phyloP scores from a whole-genome alignment of 2,888 invertebrate species.

The Alentia gelatinosa region DNA sequence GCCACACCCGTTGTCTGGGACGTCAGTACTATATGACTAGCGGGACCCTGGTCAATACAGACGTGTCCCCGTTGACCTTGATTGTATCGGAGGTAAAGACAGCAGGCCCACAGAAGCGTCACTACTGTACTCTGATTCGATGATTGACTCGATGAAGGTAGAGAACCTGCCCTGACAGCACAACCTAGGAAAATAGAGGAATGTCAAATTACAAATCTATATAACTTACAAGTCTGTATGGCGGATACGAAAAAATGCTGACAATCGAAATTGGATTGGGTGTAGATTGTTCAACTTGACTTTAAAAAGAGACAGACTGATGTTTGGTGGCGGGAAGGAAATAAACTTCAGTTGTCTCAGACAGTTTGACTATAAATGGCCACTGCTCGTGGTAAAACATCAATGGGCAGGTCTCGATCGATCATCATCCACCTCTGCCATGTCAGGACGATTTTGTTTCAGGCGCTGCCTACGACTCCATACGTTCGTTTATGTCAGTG shows the following conservation, averaged over 20 bases:
- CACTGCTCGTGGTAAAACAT: background rate
- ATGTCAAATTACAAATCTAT: background rate
- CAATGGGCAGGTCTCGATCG: background rate
- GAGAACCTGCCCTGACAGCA: background rate
- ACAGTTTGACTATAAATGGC: background rate
- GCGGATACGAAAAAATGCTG: background rate
- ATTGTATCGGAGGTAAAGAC: background rate
- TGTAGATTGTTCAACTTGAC: background rate
- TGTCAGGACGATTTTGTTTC: conserved; percentile 10
- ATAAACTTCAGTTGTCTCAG: background rate
- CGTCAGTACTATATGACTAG: background rate
- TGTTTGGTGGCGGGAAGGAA: background rate
- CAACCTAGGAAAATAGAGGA: background rate
- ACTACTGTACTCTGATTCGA: conserved; percentile 29
- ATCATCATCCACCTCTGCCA: background rate
- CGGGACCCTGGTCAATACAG: background rate
- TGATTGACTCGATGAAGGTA: background rate
- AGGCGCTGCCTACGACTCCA: background rate
- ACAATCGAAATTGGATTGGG: background rate
- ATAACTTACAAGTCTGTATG: background rate
- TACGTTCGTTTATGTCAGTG: background rate
- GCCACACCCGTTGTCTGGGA: background rate
- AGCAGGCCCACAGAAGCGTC: background rate
- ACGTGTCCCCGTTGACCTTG: conserved; percentile 28
- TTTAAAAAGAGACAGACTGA: background rate